These are phyloP conservation scores for Pristis pectinata DNA, from an alignment of 2,797 vertebrate species.

Conservation along the genomic window DNA sequence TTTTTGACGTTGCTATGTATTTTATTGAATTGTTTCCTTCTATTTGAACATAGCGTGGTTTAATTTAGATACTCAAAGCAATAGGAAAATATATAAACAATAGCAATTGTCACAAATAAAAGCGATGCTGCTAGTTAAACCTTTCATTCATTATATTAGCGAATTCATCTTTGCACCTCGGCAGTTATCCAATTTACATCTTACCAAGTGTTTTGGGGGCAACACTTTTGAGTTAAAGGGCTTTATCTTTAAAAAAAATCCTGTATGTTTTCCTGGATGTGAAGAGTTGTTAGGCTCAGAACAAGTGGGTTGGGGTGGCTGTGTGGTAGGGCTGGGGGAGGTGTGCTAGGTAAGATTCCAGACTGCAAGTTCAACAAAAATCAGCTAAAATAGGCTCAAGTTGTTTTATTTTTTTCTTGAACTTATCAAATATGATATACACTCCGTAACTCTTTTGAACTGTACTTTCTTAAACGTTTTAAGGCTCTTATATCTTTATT, in stretches of 20 bases:
- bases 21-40: background rate
- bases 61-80: no score
- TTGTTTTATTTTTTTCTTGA: no score
- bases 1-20: background rate
- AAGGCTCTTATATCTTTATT: no score
- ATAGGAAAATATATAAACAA: background rate
- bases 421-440: no score
- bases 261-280: background rate
- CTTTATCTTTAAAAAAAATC: background rate
- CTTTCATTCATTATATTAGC: background rate
- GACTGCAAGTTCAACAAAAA: no score
- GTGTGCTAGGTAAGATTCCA: no score
- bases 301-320: background rate
- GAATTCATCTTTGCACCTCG: background rate
- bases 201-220: background rate
- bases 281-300: background rate
- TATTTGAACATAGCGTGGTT: background rate
- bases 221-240: background rate
- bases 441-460: background rate
- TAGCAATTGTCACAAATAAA: background rate
- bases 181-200: background rate
- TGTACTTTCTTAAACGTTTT: background rate
- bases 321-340: no score
- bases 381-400: no score
- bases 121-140: background rate